Conservation (phyloP, 2,113 vertebrate species). For the Thinocorus orbignyianus region DNA sequence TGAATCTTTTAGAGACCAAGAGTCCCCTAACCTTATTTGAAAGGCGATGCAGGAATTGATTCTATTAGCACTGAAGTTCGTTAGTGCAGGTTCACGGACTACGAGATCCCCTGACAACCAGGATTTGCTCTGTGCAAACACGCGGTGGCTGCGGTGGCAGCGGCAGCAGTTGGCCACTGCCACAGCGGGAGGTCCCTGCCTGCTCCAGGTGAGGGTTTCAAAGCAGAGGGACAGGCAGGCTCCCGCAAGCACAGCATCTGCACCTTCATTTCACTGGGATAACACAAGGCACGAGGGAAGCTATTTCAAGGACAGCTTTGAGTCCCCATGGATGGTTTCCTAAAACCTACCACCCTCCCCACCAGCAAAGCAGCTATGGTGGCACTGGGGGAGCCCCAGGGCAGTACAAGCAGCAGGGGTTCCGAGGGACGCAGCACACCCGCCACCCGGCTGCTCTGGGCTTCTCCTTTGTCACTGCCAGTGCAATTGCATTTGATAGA, state of each 20-base stretch:
- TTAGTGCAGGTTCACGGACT: background rate
- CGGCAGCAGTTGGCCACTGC: background rate
- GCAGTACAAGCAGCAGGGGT: background rate
- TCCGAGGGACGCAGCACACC: rapidly evolving
- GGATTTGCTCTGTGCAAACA: background rate
- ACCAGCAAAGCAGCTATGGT: background rate
- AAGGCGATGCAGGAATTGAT: background rate
- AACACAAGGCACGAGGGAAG: background rate
- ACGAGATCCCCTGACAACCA: background rate
- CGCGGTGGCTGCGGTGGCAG: background rate
- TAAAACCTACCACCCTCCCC: background rate
- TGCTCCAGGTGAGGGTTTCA: background rate
- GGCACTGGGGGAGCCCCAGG: background rate
- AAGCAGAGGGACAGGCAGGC: background rate
- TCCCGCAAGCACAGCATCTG: background rate
- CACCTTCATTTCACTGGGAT: background rate
- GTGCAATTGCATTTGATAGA: conserved; percentile 41
- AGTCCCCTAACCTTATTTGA: background rate
- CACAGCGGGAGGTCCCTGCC: background rate
- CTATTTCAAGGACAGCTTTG: background rate
- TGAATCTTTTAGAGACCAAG: background rate
- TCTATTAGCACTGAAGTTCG: background rate
- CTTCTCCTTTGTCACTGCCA: background rate
- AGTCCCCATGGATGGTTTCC: background rate
- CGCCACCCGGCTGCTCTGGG: background rate